Evolutionary conservation across 2,797 vertebrate genomes (phyloP), one percentile per base, ranked within the genome.

Genomic region (Channallabes apus): DNA sequence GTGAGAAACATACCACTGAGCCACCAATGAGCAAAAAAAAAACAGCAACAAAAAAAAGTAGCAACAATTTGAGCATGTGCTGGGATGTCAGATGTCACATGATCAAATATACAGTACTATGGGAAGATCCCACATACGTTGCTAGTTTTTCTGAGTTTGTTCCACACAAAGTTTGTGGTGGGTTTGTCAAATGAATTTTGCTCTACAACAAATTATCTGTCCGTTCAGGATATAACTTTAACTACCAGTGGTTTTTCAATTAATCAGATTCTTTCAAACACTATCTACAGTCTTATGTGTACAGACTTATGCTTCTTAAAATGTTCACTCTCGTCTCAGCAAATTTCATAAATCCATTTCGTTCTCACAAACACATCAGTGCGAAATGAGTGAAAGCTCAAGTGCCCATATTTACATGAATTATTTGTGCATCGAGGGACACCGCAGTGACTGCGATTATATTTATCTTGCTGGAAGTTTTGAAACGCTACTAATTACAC

Each of bases 331-430:
- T 56, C 51, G 4, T 76, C 1, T 15, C 24, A 51, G 41, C 15
- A 51, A 73, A 51, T 73, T 51, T 24, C 71, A 51, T 14, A 73
- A 76, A 56, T 27, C 17, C 73, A 29, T 56, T 56, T 29, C 15
- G 56, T 56, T 69, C 41, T 20, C n/a, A 18, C 46, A 75, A 56
- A 15, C 46, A 75, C 29, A 59, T 24, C 29, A 59, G 56, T 78
- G 56, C 20, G 12, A 38, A 78, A 78, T 35, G 56, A 78, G 76
- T n/a, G 32, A 61, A 78, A 79, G 58, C 22, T 79, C 20, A 62
- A 41, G 9, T 79, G 27, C 58, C 0, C 32, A 61, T 38, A 58
- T 78, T 78, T 59, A 5, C 20, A 61, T 35, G 56, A 35, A 14
- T 78, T 61, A 38, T 61, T 38, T 78, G 20, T 61, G 58, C 20